Evolutionary conservation across 2,797 vertebrate genomes (phyloP), one percentile per base, ranked within the genome.

Genomic region (Eurystomus glaucurus): DNA sequence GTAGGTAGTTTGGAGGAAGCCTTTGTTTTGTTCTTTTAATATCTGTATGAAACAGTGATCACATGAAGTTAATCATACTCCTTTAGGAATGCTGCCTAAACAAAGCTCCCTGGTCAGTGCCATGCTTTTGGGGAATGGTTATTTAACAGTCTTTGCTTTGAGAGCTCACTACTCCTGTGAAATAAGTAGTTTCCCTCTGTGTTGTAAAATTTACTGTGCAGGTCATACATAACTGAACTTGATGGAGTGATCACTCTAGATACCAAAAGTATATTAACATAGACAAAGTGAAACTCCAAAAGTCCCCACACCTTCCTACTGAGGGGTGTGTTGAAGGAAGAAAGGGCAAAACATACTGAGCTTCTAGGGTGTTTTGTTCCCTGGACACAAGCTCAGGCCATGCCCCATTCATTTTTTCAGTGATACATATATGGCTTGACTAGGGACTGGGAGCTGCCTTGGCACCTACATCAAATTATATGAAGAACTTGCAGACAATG

Each of bases 371-470:
- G 4, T 14, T 85, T 91, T 91, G 8, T 90, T 83, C 71, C 76
- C 60, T 83, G 87, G n/a, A 31, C 35, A 9, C 9, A 1, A 29
- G n/a, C 43, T 70, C 65, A 57, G 45, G 45, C 43, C 48, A 31
- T 54, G 45, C 33, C 61, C 57, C 50, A 11, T 21, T 45, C 3
- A 4, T 41, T 52, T 68, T 72, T 58, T 51, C 41, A 41, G 14
- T 37, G 52, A 9, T 45, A 19, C 2, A 9, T 14, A 4, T 10
- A 16, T 10, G 1, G 0, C 39, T 48, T 29, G 20, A 17, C 0
- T 3, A 37, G 19, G 21, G n/a, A 71, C 48, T 68, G 39, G 57
- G 46, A 93, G 15, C 68, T 84, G 45, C 41, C 79, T 48, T 64
- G 29, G 48, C 48, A 84, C 3, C 64, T 35, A n/a, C n/a, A 3